Evolutionary conservation across 2,888 invertebrate species (phyloP), one percentile per base, ranked within the genome.

Genomic region (Cryptophagus acutangulus): DNA sequence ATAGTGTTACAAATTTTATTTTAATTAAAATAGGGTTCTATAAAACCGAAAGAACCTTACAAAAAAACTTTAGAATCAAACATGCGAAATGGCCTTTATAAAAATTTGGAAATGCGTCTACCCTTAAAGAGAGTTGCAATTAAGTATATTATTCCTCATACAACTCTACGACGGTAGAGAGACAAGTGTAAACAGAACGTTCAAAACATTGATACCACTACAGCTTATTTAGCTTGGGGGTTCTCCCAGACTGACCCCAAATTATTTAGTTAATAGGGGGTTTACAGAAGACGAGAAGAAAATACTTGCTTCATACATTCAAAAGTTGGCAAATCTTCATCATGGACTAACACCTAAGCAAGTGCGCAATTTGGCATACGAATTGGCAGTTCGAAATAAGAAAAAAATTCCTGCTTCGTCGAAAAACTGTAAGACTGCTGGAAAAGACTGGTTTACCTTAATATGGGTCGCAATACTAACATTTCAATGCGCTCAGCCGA

Each of bases 291-390:
- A 36, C 8, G 44, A 44, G 31, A 38, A 44, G 16, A 5, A 44
- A 14, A 17, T 28, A 15, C 24, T 43, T n/a, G 28, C 4, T 18
- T 24, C 20, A 29, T 36, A 43, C 18, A 4, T 41, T 4, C 35
- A 43, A 31, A 33, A 18, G 2, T 40, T 43, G 43, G 8, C 39
- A 8, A 43, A 40, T 12, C 35, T 43, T 6, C 43, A 43, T 17
- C 40, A 43, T 30, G 43, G 43, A 2, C 12, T 41, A 8, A 41
- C 17, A 20, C 31, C 45, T 5, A 41, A 41, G 38, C 12, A 18
- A 24, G 36, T 36, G 6, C 26, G 38, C 17, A 37, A 41, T 29
- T 14, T 45, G 15, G 41, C 38, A 10, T 42, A 20, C 12, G 38
- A 42, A 18, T 28, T 33, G 25, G 37, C 33, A 8, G 26, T 44